phyloP scores from a whole-genome alignment of 1,140 invertebrate species.

The Gryllus bimaculatus region DNA sequence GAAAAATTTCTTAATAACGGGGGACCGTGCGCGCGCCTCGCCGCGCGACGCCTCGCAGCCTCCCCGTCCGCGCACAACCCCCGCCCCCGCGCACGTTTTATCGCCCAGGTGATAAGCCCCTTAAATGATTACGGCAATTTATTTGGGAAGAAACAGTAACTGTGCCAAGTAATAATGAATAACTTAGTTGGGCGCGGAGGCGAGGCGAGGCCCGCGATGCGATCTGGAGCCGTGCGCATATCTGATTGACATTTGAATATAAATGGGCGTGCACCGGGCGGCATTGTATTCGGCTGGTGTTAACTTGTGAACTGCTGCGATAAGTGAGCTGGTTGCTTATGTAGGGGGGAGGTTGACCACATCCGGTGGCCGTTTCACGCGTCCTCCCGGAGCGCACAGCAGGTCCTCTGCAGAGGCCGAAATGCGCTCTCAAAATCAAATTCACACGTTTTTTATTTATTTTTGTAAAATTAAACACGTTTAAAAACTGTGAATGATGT shows the following conservation, averaged over 20 bases:
- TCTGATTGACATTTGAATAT: slow-evolving; percentile 5
- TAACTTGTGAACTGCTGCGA: not conserved
- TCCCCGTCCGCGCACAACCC: not conserved
- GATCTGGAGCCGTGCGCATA: not conserved
- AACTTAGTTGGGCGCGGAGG: not conserved
- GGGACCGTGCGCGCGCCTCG: not conserved
- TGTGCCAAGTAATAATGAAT: not conserved
- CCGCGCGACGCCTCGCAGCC: too few species aligned
- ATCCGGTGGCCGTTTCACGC: too few species aligned
- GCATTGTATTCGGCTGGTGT: not conserved
- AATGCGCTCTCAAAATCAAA: too few species aligned
- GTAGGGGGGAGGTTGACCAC: too few species aligned
- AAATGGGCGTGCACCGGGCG: not conserved
- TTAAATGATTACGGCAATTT: not conserved
- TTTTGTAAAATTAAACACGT: too few species aligned
- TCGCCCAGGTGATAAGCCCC: not conserved
- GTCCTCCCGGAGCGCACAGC: too few species aligned
- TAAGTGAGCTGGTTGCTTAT: not conserved
- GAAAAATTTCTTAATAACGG: slow-evolving; percentile 5
- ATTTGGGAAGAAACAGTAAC: not conserved
- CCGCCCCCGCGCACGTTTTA: not conserved
- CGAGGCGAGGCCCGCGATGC: not conserved
- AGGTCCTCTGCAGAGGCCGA: too few species aligned
- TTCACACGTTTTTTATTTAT: too few species aligned
- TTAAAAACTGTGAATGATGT: too few species aligned